These are phyloP conservation scores for Enteromius thamalakanensis DNA, from an alignment of 2,797 vertebrate species.

Conservation along the genomic window DNA sequence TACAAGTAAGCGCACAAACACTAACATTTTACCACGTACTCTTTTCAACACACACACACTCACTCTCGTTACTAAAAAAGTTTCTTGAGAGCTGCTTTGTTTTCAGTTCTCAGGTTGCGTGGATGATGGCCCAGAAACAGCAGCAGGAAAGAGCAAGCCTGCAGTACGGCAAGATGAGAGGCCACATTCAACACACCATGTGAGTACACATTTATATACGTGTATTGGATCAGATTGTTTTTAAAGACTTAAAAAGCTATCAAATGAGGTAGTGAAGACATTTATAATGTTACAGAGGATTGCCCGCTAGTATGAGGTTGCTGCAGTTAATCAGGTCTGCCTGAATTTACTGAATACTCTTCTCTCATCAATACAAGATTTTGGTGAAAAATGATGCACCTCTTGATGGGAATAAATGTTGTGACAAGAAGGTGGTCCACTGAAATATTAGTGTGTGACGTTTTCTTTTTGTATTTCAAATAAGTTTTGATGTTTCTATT, in stretches of 20 bases:
- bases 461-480: neutral
- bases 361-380: too few relatives aligned
- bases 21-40: neutral
- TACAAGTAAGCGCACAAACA: constrained; percentile 80
- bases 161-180: constrained; percentile 95
- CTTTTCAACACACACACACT: neutral
- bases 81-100: constrained; percentile 15
- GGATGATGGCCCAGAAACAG: constrained; percentile 96
- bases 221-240: neutral
- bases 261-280: neutral
- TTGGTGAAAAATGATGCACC: too few relatives aligned
- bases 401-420: too few relatives aligned
- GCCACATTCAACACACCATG: constrained; percentile 94
- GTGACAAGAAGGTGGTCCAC: too few relatives aligned
- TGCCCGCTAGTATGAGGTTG: too few relatives aligned
- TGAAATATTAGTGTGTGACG: too few relatives aligned
- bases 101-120: constrained; percentile 92
- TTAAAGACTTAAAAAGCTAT: neutral
- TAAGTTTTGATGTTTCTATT: neutral
- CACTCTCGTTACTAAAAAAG: neutral
- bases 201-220: constrained; percentile 71
- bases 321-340: too few relatives aligned
- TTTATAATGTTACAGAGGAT: neutral
- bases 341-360: too few relatives aligned
- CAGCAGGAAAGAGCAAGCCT: constrained; percentile 91